Percentiles rank a stretch among this genome's conserved stretches.
These are phyloP conservation scores for Theristicus caerulescens DNA, from an alignment of 2,113 vertebrate genomes.

Conservation along the genomic window DNA sequence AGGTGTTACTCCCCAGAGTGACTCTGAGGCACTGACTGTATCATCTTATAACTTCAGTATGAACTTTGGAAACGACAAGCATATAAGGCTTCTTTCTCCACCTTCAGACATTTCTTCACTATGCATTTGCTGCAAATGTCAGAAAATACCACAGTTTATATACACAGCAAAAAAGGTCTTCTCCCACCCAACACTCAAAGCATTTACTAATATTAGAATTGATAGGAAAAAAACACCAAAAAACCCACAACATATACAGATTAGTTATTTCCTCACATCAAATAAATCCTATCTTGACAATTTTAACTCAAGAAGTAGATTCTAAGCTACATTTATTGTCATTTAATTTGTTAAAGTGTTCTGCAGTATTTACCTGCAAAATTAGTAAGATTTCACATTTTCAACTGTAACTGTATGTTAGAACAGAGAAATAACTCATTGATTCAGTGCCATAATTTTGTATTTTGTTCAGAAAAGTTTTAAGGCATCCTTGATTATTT, in stretches of 20 bases:
- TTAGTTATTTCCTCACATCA: not conserved
- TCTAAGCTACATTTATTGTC: not conserved
- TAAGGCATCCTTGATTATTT: not conserved
- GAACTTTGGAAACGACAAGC: conserved; percentile 4
- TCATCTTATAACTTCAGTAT: not conserved
- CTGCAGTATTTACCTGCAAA: not conserved
- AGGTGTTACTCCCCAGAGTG: not conserved
- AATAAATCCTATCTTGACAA: not conserved
- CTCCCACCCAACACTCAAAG: not conserved
- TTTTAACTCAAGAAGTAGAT: not conserved
- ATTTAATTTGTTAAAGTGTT: not conserved
- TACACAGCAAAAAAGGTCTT: not conserved
- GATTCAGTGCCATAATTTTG: not conserved
- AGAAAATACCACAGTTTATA: not conserved
- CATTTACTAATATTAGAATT: not conserved
- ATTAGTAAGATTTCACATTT: not conserved
- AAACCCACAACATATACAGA: not conserved
- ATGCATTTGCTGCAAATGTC: not conserved
- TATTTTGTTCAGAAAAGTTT: not conserved
- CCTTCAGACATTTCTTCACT: not conserved
- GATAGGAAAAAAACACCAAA: not conserved
- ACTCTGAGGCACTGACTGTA: not conserved
- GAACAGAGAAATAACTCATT: not conserved
- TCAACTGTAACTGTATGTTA: not conserved
- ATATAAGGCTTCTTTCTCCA: not conserved